A percentile compares a stretch with the other conserved stretches of the same genome.
phyloP scores from a whole-genome alignment of 2,888 invertebrate genomes.

The Drosophila kokeensis region DNA sequence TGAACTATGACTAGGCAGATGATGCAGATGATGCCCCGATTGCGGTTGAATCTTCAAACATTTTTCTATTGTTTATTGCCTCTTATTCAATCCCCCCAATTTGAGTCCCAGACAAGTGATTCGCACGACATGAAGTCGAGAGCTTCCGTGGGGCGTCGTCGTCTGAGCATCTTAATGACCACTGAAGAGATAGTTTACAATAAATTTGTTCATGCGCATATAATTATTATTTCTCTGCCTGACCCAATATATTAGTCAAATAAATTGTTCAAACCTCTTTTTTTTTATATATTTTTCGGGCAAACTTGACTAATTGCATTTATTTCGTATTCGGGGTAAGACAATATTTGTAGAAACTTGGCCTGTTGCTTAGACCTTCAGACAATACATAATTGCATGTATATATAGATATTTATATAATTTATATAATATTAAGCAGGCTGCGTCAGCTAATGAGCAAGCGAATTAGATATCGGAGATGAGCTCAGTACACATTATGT shows the following conservation, averaged over 20 bases:
- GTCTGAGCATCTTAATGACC: conserved; percentile 40
- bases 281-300: not conserved
- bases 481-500: conserved; percentile 25
- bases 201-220: conserved; percentile 41
- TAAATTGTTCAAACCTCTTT: conserved; percentile 22
- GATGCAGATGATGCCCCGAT: conserved; percentile 22
- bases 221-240: conserved; percentile 62
- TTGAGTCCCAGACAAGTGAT: conserved; percentile 36
- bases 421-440: conserved; percentile 41
- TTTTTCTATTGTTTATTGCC: conserved; percentile 48
- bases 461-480: conserved; percentile 64
- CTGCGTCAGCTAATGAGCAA: conserved; percentile 64
- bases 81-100: conserved; percentile 52
- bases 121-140: conserved; percentile 48
- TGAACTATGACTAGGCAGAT: conserved; percentile 78
- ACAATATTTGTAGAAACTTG: conserved; percentile 44
- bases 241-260: conserved; percentile 68
- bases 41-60: conserved; percentile 32
- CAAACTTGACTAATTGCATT: conserved; percentile 55
- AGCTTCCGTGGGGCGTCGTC: conserved; percentile 72
- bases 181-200: conserved; percentile 54
- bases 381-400: conserved; percentile 51
- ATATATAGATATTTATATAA: conserved; percentile 1
- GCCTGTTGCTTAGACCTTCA: conserved; percentile 53
- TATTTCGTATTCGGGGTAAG: conserved; percentile 12